Evolutionary conservation across 1,140 invertebrate genomes (phyloP).

Genomic region (Bactericera cockerelli): DNA sequence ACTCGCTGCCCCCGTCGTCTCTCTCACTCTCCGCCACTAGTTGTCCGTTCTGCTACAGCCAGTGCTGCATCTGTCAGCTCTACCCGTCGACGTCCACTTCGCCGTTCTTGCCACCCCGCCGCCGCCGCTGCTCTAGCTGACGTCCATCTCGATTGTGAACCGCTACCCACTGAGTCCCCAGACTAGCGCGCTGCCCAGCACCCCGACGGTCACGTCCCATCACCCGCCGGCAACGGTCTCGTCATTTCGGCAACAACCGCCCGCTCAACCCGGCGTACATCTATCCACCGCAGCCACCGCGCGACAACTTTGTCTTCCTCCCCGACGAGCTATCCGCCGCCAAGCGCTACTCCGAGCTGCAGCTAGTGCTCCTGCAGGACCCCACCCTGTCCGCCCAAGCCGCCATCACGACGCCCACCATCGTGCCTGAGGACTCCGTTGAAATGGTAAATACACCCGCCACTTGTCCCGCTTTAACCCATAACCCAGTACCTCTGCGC

Average conservation of each 20-base stretch:
- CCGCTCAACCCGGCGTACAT: neutral
- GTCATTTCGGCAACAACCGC: neutral
- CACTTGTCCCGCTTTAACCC: too few relatives aligned
- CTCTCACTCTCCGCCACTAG: neutral
- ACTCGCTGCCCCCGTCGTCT: neutral
- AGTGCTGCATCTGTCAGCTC: slow-evolving; percentile 4
- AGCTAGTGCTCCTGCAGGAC: neutral
- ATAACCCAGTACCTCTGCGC: too few relatives aligned
- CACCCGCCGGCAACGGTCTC: neutral
- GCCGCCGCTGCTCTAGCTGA: neutral
- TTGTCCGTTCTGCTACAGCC: slow-evolving; percentile 1
- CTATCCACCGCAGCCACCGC: neutral
- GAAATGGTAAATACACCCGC: slow-evolving; percentile 5
- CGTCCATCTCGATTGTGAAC: neutral
- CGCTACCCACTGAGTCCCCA: neutral
- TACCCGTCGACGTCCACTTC: neutral
- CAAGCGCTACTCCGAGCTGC: neutral
- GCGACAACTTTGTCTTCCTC: neutral
- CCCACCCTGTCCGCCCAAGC: neutral
- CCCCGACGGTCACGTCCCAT: neutral
- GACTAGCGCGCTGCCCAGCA: neutral
- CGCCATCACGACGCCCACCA: neutral
- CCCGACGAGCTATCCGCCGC: neutral
- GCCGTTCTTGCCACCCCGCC: neutral
- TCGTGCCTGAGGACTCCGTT: neutral